Base-by-base conservation (phyloP, 2,797 vertebrate species). In the Pempheris klunzingeri region DNA sequence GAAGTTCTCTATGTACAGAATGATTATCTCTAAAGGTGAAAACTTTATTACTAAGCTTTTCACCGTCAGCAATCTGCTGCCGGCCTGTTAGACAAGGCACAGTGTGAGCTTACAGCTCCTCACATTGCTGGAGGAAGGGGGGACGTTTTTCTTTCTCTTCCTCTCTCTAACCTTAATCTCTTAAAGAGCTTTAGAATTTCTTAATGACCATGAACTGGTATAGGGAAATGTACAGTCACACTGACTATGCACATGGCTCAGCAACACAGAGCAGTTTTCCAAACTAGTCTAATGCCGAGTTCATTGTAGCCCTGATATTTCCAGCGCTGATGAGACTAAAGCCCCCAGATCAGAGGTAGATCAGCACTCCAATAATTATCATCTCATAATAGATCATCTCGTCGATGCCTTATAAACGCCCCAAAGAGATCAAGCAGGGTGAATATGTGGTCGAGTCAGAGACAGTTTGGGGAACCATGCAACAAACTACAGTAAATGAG, bases 121-220 rank as follows among this genome's bases (percentile, higher is more conserved):
- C 36, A 18, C 60, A 11, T 54, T 54, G 26, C 68, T 49, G 46
- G 22, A n/a, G 15, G 28, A 32, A 49, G 72, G 22, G 6, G 24
- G 22, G 24, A 28, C 20, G 39, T 53, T 76, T 66, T 83, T 32
- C n/a, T 18, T 81, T 81, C 52, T 80, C 64, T 71, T 71, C 58
- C 22, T 75, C 47, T 71, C 57, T 49, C 38, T 83, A 83, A 76
- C 66, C 77, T 63, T 87, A 89, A 90, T 91, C 86, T 86, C 62
- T 80, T 84, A 88, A 92, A 87, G 78, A 75, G 87, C 82, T 88
- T 80, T 80, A 72, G 67, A 76, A 69, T 87, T 88, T 92, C 83
- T 80, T 74, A 91, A 88, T 75, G 26, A 53, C 54, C 17, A 32
- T 46, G 39, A 52, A 72, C 67, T 64, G 4, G 57, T 70, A 47